Evolutionary conservation across 2,888 invertebrate species (phyloP).

Genomic region (Pandemis corylana): DNA sequence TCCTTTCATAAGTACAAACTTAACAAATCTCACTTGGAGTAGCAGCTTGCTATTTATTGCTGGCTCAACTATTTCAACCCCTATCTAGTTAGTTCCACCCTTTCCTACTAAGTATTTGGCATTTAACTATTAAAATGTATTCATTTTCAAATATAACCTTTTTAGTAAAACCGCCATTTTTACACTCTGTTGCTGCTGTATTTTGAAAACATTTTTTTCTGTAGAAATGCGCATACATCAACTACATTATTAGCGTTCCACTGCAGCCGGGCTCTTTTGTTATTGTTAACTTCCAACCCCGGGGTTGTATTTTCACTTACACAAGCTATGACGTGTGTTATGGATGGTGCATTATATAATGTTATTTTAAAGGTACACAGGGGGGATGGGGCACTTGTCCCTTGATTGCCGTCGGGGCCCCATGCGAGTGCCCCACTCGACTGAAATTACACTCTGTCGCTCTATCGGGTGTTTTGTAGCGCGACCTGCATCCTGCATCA

Average conservation of each 20-base stretch:
- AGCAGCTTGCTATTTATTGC: neutral
- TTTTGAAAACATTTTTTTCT: constrained; percentile 3
- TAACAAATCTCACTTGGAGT: neutral
- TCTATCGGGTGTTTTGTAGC: constrained; percentile 68
- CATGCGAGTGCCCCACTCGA: constrained; percentile 69
- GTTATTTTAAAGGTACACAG: constrained; percentile 62
- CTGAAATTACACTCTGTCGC: constrained; percentile 70
- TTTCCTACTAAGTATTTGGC: neutral
- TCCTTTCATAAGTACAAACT: neutral
- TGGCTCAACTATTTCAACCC: neutral
- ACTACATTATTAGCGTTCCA: constrained; percentile 26
- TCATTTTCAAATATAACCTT: neutral
- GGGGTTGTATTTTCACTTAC: constrained; percentile 25
- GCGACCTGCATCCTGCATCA: constrained; percentile 61
- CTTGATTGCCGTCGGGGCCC: constrained; percentile 65
- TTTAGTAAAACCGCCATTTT: neutral
- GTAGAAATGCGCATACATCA: constrained; percentile 21
- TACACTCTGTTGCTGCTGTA: neutral
- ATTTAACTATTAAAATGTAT: neutral
- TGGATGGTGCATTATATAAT: constrained; percentile 52
- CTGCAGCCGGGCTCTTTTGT: constrained; percentile 24
- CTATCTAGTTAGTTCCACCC: neutral
- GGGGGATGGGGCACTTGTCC: constrained; percentile 57
- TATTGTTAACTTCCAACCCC: constrained; percentile 41
- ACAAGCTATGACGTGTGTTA: constrained; percentile 31